Base-by-base conservation (phyloP, 2,113 vertebrate genomes). In the Menura novaehollandiae region DNA sequence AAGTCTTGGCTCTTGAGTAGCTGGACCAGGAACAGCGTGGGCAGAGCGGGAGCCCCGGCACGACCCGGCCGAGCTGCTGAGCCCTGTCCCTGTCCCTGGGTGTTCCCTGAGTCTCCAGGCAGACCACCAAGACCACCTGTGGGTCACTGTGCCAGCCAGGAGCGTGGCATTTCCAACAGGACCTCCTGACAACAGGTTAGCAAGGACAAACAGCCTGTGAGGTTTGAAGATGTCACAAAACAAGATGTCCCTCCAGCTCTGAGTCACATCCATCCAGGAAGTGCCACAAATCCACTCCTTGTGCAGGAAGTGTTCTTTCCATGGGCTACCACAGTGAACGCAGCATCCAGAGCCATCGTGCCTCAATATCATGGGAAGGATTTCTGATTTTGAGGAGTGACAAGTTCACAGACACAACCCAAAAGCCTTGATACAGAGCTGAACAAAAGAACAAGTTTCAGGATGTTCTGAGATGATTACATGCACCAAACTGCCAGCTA, bases 31-130 rank as follows among this genome's bases (percentile, higher is more conserved):
- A n/a, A 21, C 14, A 41, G 49, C 28, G 11, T n/a, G 10, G 6
- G 21, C 14, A 41, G 49, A 24, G 11, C 37, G 10, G 6, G 21
- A 66, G 30, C 63, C 55, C 9, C 5, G 3, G 46, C n/a, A 49
- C 0, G 0, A 21, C 27, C 16, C 1, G 0, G 49, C 44, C 44
- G 27, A 14, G 16, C n/a, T 72, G 55, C 27, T 1, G 1, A 37
- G 62, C 22, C 46, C 44, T 46, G 43, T 43, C 47, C 41, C 52
- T 14, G 23, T 4, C 52, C 46, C 33, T 16, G 51, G 8, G 5
- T 28, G 32, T 1, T 28, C 58, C 28, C 22, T 2, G 28, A 28
- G 35, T 16, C 2, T 0, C 37, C 32, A 28, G 28, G 16, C 6
- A 37, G 43, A 37, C 7, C 59, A 19, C 41, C 20, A 7, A 0